These are phyloP conservation scores for Alauda arvensis DNA, from an alignment of 2,797 vertebrate species.

Conservation along the genomic window DNA sequence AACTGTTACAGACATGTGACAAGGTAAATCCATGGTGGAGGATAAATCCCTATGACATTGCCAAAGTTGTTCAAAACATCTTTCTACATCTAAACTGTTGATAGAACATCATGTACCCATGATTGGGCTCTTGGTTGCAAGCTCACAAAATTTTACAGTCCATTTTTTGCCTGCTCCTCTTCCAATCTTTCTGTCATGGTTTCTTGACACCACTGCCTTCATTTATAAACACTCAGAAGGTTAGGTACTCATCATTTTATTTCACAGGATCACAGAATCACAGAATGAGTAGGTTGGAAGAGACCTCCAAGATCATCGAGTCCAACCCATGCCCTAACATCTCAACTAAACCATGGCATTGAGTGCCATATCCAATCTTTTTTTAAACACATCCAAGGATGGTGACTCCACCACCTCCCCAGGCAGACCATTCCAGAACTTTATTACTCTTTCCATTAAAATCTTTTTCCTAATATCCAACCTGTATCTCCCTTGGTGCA, in stretches of 20 bases:
- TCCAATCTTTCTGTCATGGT: background rate
- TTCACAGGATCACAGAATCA: no score
- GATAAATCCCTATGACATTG: background rate
- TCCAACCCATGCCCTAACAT: no score
- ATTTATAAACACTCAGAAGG: background rate
- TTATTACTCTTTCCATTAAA: no score
- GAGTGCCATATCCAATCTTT: no score
- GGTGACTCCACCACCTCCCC: no score
- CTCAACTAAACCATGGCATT: no score
- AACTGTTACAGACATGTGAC: background rate
- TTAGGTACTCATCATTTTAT: background rate
- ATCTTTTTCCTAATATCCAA: no score
- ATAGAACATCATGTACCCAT: rapidly evolving
- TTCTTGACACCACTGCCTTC: background rate
- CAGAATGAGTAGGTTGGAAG: no score
- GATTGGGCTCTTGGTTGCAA: background rate
- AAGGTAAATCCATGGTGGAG: background rate
- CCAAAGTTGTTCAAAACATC: background rate
- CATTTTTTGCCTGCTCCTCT: background rate
- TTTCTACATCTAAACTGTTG: background rate
- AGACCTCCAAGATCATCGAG: no score
- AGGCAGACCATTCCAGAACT: no score
- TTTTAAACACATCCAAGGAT: no score
- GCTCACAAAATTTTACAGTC: background rate
- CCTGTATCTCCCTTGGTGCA: no score